Evolutionary conservation across 2,797 vertebrate genomes (phyloP).

Genomic region (Distichodus sexfasciatus): DNA sequence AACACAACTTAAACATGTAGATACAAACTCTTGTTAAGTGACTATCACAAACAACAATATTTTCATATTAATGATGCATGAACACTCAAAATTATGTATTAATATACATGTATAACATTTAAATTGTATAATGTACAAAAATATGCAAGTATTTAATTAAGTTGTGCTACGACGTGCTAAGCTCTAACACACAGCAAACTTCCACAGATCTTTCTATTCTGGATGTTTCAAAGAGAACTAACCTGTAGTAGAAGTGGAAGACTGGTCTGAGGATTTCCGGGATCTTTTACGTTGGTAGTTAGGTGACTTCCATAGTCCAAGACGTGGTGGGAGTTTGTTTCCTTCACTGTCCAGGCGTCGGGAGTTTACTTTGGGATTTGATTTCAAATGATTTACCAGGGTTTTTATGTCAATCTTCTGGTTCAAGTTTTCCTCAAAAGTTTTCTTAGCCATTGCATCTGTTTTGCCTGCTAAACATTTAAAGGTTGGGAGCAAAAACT

Average conservation of each 20-base stretch:
- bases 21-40: too few relatives aligned
- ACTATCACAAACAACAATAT: too few relatives aligned
- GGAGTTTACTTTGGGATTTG: background rate
- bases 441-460: constrained; percentile 1
- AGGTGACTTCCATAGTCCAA: constrained; percentile 10
- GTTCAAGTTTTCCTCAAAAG: constrained; percentile 50
- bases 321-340: constrained; percentile 23
- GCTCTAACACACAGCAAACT: too few relatives aligned
- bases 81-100: too few relatives aligned
- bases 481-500: too few relatives aligned
- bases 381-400: constrained; percentile 39
- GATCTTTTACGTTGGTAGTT: constrained; percentile 8
- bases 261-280: background rate
- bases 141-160: too few relatives aligned
- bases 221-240: background rate
- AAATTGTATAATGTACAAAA: too few relatives aligned
- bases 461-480: background rate
- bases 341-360: constrained; percentile 14
- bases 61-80: too few relatives aligned
- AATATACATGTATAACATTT: too few relatives aligned
- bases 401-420: constrained; percentile 36
- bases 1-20: too few relatives aligned
- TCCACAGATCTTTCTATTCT: too few relatives aligned
- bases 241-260: constrained; percentile 8
- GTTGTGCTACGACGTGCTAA: too few relatives aligned